A percentile compares a stretch with the other conserved stretches of the same genome.
Evolutionary conservation across 2,113 vertebrate species (phyloP).

Genomic region (Eonycteris spelaea): DNA sequence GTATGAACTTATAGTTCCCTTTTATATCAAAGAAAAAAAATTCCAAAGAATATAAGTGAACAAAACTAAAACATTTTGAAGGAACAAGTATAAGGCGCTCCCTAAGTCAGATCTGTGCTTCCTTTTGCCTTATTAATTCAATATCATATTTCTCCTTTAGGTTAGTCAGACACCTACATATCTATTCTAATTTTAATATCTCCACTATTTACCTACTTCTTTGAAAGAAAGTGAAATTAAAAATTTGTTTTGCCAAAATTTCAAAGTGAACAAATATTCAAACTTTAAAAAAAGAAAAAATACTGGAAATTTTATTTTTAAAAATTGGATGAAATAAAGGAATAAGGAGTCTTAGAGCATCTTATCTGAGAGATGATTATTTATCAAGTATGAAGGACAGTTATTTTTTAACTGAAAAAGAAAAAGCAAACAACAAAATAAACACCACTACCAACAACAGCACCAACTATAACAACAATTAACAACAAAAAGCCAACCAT

Average conservation of each 20-base stretch:
- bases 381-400: slow-evolving; percentile 5
- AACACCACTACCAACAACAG: slow-evolving; percentile 36
- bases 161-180: neutral
- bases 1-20: slow-evolving; percentile 22
- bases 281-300: neutral
- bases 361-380: slow-evolving; percentile 10
- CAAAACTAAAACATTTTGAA: slow-evolving; percentile 66
- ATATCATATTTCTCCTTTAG: slow-evolving; percentile 28
- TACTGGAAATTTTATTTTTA: neutral
- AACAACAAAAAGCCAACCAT: slow-evolving; percentile 36
- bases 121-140: slow-evolving; percentile 68
- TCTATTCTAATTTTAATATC: slow-evolving; percentile 41
- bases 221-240: slow-evolving; percentile 20
- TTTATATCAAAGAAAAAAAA: slow-evolving; percentile 73
- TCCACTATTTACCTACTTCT: slow-evolving; percentile 8
- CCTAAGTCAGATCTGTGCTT: slow-evolving; percentile 78
- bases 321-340: slow-evolving; percentile 17
- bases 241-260: slow-evolving; percentile 7
- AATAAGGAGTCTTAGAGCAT: neutral
- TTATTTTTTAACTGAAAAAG: slow-evolving; percentile 1
- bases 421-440: slow-evolving; percentile 33
- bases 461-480: slow-evolving; percentile 43
- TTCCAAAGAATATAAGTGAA: neutral
- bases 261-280: slow-evolving; percentile 11
- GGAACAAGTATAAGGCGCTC: slow-evolving; percentile 78